A percentile compares a stretch with the other conserved stretches of the same genome.
Evolutionary conservation across 2,888 invertebrate genomes (phyloP).

Genomic region (Acanthopleura granulata): DNA sequence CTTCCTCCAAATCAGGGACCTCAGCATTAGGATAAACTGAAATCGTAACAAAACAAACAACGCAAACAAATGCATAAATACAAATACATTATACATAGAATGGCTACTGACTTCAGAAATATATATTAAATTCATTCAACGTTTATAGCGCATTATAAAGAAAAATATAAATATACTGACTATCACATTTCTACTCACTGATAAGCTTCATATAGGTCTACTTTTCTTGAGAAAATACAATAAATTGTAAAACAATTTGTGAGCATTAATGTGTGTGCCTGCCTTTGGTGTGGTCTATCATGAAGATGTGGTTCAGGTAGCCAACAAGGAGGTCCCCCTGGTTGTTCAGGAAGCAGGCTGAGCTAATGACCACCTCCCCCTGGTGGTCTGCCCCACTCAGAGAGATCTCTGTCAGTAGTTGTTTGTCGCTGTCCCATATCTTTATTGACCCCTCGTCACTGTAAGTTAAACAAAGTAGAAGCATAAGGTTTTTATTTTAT

Average conservation of each 20-base stretch:
- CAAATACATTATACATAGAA: too few relatives aligned
- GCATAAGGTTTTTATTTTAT: too few relatives aligned
- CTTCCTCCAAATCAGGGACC: constrained; percentile 29
- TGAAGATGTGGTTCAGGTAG: constrained; percentile 65
- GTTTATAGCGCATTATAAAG: not conserved
- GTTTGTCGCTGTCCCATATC: constrained; percentile 58
- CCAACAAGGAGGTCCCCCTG: constrained; percentile 59
- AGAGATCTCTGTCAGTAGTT: constrained; percentile 60
- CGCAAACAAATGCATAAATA: too few relatives aligned
- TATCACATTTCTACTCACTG: not conserved
- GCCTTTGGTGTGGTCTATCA: constrained; percentile 60
- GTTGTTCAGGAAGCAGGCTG: constrained; percentile 61
- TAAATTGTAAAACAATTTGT: not conserved
- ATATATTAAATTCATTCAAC: not conserved
- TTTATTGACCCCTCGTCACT: constrained; percentile 64
- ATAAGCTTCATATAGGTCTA: not conserved
- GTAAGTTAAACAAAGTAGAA: constrained; percentile 21
- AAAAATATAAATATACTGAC: not conserved
- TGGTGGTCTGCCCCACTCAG: constrained; percentile 39
- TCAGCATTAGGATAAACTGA: constrained; percentile 40
- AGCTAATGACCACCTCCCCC: constrained; percentile 38
- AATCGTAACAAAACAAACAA: constrained; percentile 21
- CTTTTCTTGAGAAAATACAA: not conserved
- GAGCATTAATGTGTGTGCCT: constrained; percentile 1
- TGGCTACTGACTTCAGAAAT: too few relatives aligned